Evolutionary conservation across 2,888 invertebrate genomes (phyloP).

Genomic region (Paralinhomoeus sp.): DNA sequence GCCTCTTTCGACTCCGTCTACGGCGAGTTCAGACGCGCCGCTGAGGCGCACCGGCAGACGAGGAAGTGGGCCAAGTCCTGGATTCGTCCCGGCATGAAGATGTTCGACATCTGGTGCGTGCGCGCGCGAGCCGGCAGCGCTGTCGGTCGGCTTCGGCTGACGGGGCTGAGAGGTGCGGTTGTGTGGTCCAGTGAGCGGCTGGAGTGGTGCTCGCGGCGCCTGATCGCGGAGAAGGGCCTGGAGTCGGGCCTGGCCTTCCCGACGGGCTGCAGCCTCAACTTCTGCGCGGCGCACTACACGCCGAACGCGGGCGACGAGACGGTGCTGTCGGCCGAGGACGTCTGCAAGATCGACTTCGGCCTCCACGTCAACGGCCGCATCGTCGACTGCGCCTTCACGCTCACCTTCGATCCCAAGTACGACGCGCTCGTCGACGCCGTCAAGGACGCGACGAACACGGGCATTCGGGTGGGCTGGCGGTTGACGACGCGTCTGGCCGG

Average conservation of each 20-base stretch:
- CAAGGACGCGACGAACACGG: slow-evolving; percentile 90
- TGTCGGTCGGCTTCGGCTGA: too few species aligned
- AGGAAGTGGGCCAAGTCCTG: slow-evolving; percentile 68
- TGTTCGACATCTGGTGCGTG: slow-evolving; percentile 71
- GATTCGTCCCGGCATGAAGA: slow-evolving; percentile 94
- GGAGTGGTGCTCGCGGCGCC: slow-evolving; percentile 63
- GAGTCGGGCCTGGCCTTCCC: slow-evolving; percentile 70
- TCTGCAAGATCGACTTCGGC: slow-evolving; percentile 95
- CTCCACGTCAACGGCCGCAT: slow-evolving; percentile 89
- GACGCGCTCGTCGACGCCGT: slow-evolving; percentile 82
- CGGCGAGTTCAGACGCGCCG: slow-evolving; percentile 76
- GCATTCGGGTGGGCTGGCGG: slow-evolving; percentile 44
- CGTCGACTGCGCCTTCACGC: slow-evolving; percentile 94
- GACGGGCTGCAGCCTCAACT: slow-evolving; percentile 91
- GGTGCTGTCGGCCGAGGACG: slow-evolving; percentile 77
- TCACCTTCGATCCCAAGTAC: slow-evolving; percentile 85
- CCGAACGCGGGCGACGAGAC: slow-evolving; percentile 94
- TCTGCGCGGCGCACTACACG: slow-evolving; percentile 97
- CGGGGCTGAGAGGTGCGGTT: background rate
- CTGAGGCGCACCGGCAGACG: slow-evolving; percentile 92
- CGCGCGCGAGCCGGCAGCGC: too few species aligned
- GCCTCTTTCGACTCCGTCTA: slow-evolving; percentile 73
- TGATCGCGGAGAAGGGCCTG: slow-evolving; percentile 80
- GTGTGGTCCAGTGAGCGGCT: slow-evolving; percentile 46
- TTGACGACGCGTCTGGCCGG: too few species aligned